Evolutionary conservation across 2,113 vertebrate genomes (phyloP).

Genomic region (Eleginops maclovinus): DNA sequence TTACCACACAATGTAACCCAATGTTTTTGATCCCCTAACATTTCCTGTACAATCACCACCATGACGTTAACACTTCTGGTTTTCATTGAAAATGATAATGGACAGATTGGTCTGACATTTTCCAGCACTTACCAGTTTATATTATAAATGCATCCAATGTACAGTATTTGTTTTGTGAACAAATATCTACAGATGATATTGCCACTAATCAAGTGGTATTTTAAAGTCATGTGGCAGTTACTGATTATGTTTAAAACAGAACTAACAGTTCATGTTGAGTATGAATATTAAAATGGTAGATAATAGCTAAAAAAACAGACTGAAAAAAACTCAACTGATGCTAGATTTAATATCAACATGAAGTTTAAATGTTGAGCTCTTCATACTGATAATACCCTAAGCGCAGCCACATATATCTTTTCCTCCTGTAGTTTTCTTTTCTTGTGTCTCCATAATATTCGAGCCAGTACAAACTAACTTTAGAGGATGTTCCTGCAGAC

Average conservation of each 20-base stretch:
- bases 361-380: background rate
- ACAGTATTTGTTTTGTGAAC: background rate
- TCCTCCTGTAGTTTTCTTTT: constrained; percentile 5
- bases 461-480: constrained; percentile 38
- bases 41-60: background rate
- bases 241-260: background rate
- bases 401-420: background rate
- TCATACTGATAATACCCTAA: background rate
- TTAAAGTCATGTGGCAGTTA: background rate
- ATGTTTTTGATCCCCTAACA: background rate
- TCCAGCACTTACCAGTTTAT: no score
- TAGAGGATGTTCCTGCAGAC: constrained; percentile 49
- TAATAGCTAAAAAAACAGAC: background rate
- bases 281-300: background rate
- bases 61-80: background rate
- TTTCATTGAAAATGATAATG: background rate
- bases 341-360: background rate
- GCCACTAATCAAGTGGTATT: no score
- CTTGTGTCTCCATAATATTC: constrained; percentile 28
- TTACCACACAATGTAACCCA: background rate
- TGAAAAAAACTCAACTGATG: background rate
- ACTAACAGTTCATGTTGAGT: background rate
- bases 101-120: no score
- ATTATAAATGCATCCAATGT: background rate
- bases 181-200: background rate